Evolutionary conservation across 2,797 vertebrate genomes (phyloP).

Genomic region (Cyprinella venusta): DNA sequence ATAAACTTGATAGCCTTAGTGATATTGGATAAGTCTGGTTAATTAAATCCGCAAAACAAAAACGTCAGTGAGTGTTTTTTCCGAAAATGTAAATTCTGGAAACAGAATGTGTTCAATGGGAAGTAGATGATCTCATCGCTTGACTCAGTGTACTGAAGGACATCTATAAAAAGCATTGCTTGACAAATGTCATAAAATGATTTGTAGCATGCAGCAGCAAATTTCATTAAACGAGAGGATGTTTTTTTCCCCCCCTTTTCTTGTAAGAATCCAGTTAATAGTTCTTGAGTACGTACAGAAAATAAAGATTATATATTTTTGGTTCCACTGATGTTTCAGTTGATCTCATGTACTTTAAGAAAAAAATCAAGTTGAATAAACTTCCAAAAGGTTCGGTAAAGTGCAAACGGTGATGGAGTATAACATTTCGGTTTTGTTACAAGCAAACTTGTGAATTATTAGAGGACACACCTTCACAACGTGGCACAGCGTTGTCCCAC

Average conservation of each 20-base stretch:
- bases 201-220: constrained; percentile 66
- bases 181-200: constrained; percentile 69
- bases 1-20: background rate
- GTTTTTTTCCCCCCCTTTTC: background rate
- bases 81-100: background rate
- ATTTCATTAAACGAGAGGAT: constrained; percentile 56
- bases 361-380: constrained; percentile 9
- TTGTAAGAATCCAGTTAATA: background rate
- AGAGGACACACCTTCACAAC: constrained; percentile 88
- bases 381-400: constrained; percentile 9
- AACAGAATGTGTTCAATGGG: background rate
- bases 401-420: background rate
- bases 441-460: background rate
- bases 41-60: background rate
- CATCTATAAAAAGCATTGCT: constrained; percentile 71
- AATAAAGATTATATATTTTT: constrained; percentile 16
- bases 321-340: constrained; percentile 28
- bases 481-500: constrained; percentile 94
- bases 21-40: background rate
- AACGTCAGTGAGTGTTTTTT: background rate
- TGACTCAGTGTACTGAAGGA: constrained; percentile 73
- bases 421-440: background rate
- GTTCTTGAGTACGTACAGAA: constrained; percentile 28
- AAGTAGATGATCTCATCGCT: constrained; percentile 61
- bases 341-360: constrained; percentile 10